A percentile compares a stretch with the other conserved stretches of the same genome.
Conservation (phyloP, 2,888 invertebrate species). For the Exocentrus adspersus region DNA sequence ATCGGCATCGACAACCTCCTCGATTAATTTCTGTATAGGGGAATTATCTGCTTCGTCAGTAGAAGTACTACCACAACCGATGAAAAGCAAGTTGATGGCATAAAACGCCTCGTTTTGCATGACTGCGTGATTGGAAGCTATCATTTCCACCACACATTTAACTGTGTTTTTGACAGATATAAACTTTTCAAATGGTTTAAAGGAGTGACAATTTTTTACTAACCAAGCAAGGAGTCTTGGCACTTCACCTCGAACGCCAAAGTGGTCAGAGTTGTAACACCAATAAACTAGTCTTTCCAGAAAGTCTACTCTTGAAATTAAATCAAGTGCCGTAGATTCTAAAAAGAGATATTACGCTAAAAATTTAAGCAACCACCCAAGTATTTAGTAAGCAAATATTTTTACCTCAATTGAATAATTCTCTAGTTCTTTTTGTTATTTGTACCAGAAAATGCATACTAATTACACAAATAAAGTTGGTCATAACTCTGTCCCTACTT, state of each 20-base stretch:
- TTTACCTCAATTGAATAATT: too few species aligned
- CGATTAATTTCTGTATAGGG: conserved; percentile 32
- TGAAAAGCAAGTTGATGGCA: conserved; percentile 73
- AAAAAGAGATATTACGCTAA: conserved; percentile 44
- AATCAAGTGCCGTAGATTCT: conserved; percentile 77
- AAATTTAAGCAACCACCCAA: too few species aligned
- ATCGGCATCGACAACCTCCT: conserved; percentile 52
- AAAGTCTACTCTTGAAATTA: conserved; percentile 72
- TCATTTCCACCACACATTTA: conserved; percentile 82
- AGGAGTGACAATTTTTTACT: conserved; percentile 73
- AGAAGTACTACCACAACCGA: conserved; percentile 52
- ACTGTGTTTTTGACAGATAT: conserved; percentile 75
- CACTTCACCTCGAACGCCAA: conserved; percentile 87
- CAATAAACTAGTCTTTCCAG: conserved; percentile 77
- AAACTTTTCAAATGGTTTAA: conserved; percentile 57
- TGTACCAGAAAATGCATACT: too few species aligned
- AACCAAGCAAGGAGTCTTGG: conserved; percentile 82
- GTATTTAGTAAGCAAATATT: too few species aligned
- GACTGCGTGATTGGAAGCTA: conserved; percentile 82
- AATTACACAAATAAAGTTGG: too few species aligned
- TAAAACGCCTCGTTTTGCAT: conserved; percentile 89
- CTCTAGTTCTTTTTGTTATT: too few species aligned
- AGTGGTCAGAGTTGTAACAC: conserved; percentile 81
- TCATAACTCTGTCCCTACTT: too few species aligned
- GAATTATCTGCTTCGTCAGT: conserved; percentile 2